Evolutionary conservation across 2,113 vertebrate species (phyloP).

Genomic region (Psammodynastes pulverulentus): DNA sequence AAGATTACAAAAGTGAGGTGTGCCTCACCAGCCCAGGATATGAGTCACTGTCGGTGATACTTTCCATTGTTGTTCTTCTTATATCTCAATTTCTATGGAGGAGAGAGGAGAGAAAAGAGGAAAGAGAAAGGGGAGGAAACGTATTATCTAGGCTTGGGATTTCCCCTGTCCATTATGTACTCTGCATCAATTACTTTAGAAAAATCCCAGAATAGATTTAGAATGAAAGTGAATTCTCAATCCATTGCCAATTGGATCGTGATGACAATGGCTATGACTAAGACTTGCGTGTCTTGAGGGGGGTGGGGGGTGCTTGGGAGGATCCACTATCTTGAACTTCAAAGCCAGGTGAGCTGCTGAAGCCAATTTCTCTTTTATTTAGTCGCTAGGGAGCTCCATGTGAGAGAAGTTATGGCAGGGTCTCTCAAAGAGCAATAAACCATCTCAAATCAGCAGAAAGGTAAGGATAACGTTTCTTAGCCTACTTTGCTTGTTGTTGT

Average conservation of each 20-base stretch:
- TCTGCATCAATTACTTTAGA: conserved; percentile 40
- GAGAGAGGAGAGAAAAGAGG: neutral
- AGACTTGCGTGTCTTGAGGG: conserved; percentile 39
- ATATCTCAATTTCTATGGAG: conserved; percentile 30
- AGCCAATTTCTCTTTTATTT: neutral
- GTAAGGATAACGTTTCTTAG: conserved; percentile 46
- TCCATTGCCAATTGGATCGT: conserved; percentile 30
- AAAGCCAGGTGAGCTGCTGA: neutral
- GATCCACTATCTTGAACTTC: conserved; percentile 29
- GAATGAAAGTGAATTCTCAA: conserved; percentile 29
- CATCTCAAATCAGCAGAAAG: conserved; percentile 35
- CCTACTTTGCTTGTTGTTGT: neutral
- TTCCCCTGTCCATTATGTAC: conserved; percentile 42
- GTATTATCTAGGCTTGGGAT: conserved; percentile 39
- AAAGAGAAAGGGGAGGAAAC: conserved; percentile 30
- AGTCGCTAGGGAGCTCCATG: neutral
- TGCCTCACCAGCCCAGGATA: conserved; percentile 61
- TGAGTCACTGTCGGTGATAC: conserved; percentile 61
- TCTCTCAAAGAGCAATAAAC: neutral
- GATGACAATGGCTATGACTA: conserved; percentile 34
- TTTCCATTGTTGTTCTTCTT: conserved; percentile 59
- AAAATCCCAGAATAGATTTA: conserved; percentile 45
- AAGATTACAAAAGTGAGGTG: conserved; percentile 38
- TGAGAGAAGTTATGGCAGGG: neutral
- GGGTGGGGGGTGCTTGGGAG: conserved; percentile 1